These are phyloP conservation scores for Perodicticus potto DNA, from an alignment of 2,797 vertebrate species.

Conservation along the genomic window DNA sequence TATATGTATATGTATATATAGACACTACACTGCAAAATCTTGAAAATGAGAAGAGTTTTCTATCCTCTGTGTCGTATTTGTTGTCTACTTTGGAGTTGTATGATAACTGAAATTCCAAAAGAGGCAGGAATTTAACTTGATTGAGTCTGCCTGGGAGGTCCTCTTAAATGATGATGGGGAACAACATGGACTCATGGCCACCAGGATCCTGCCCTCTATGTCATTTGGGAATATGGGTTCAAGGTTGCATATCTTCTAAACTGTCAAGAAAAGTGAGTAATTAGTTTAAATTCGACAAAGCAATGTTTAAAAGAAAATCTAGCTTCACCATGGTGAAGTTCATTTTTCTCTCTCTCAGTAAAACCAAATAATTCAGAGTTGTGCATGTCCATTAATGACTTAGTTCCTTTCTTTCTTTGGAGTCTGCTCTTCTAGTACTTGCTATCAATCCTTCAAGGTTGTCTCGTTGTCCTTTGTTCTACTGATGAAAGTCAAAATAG, in stretches of 20 bases:
- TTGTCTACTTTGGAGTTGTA: background rate
- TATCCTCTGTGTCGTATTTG: background rate
- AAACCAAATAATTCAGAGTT: background rate
- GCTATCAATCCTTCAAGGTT: background rate
- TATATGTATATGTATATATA: background rate
- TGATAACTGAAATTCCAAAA: background rate
- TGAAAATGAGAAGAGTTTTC: background rate
- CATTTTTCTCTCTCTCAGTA: background rate
- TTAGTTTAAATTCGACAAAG: background rate
- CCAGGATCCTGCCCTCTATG: accelerated
- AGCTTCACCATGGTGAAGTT: background rate
- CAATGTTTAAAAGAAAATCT: background rate
- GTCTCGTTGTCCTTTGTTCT: background rate
- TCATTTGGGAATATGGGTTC: background rate
- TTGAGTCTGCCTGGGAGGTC: background rate
- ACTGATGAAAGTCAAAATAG: background rate
- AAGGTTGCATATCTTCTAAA: background rate
- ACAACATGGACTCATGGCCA: background rate
- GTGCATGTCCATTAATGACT: background rate
- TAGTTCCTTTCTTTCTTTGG: background rate
- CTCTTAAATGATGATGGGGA: background rate
- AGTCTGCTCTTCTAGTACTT: background rate
- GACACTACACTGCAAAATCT: background rate
- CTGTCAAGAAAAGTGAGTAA: background rate
- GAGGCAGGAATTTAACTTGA: background rate